Evolutionary conservation across 2,113 vertebrate species (phyloP).

Genomic region (Brienomyrus brachyistius): DNA sequence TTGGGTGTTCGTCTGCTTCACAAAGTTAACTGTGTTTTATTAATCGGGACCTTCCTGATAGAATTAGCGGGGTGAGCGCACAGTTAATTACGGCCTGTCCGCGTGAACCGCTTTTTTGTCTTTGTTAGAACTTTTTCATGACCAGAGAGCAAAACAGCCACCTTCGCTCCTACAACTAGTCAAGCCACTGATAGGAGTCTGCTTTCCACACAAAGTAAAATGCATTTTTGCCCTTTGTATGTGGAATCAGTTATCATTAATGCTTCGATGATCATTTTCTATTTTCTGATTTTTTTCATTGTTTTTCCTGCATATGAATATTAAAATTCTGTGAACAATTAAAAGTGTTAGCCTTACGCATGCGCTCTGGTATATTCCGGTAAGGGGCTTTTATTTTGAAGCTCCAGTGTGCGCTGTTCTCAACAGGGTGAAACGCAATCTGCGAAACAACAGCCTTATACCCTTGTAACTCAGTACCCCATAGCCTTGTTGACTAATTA

Average conservation of each 20-base stretch:
- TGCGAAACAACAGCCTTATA: not conserved
- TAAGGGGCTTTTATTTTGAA: not conserved
- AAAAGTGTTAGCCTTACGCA: not conserved
- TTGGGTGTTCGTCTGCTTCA: not conserved
- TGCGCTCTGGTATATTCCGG: not conserved
- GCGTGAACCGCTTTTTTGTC: not conserved
- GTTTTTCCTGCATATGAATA: not conserved
- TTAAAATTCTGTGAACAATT: not conserved
- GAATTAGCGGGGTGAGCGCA: not conserved
- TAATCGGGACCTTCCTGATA: not conserved
- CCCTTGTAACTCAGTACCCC: not conserved
- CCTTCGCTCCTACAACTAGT: not conserved
- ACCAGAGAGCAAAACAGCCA: not conserved
- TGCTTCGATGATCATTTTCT: not conserved
- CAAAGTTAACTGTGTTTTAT: not conserved
- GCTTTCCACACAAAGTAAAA: not conserved
- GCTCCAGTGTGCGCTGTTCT: not conserved
- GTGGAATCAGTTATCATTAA: not conserved
- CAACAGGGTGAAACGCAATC: not conserved
- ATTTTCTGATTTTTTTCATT: not conserved
- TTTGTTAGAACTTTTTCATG: not conserved
- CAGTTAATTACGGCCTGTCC: not conserved
- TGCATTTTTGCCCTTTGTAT: not conserved
- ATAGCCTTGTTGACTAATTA: not conserved
- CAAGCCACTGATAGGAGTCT: not conserved